Evolutionary conservation across 2,113 vertebrate genomes (phyloP).

Genomic region (Arenaria interpres): DNA sequence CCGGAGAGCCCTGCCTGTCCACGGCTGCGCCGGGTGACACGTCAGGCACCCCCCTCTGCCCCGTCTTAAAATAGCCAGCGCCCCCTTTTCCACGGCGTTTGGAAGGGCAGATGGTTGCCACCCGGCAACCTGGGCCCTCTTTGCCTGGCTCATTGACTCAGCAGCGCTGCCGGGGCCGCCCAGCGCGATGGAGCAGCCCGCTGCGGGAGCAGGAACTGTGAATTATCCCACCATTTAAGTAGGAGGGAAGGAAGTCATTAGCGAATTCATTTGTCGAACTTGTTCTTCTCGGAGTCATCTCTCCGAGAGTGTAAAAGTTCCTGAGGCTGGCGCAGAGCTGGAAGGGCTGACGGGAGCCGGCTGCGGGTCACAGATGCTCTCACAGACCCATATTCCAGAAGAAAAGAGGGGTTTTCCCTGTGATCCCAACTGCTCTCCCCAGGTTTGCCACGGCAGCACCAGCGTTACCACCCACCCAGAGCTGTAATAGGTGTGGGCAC

Average conservation of each 20-base stretch:
- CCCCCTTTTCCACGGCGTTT: not conserved
- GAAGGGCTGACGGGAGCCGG: not conserved
- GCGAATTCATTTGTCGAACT: slow-evolving; percentile 53
- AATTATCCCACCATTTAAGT: slow-evolving; percentile 56
- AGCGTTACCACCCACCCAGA: rapidly evolving
- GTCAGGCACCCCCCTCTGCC: rapidly evolving
- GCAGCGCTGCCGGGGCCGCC: not conserved
- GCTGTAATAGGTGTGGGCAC: not conserved
- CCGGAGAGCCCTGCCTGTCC: not conserved
- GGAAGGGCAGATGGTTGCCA: not conserved
- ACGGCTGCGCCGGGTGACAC: rapidly evolving
- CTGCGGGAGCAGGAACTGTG: slow-evolving; percentile 40
- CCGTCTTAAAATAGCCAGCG: not conserved
- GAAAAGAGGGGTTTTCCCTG: not conserved
- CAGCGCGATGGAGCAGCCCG: not conserved
- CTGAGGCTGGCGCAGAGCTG: not conserved
- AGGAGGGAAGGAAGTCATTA: slow-evolving; percentile 71
- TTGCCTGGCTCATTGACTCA: not conserved
- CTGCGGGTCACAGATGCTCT: not conserved
- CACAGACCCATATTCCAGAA: rapidly evolving
- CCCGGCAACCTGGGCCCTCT: not conserved
- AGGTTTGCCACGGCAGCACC: not conserved
- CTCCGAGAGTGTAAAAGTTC: slow-evolving; percentile 21
- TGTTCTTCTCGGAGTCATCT: slow-evolving; percentile 40
- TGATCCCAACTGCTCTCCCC: rapidly evolving